Evolutionary conservation across 2,888 invertebrate genomes (phyloP).

Genomic region (Copidosoma aretas): DNA sequence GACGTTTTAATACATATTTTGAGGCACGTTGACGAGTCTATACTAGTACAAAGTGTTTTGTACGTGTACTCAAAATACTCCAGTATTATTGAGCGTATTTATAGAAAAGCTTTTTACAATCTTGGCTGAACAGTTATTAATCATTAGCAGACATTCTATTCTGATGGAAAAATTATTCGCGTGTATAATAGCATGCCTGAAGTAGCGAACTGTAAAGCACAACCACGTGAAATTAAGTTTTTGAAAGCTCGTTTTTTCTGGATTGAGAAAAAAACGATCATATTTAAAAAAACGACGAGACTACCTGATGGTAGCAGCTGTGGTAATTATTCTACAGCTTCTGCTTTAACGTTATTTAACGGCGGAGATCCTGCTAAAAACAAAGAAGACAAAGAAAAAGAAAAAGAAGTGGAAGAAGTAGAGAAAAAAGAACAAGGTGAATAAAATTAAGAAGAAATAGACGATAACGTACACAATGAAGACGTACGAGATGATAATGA

Average conservation of each 20-base stretch:
- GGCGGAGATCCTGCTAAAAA: constrained; percentile 33
- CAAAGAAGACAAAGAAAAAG: too few relatives aligned
- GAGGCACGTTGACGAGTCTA: neutral
- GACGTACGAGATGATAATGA: too few relatives aligned
- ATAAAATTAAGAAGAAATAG: too few relatives aligned
- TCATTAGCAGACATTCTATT: constrained; percentile 41
- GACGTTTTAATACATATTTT: neutral
- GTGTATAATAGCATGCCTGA: constrained; percentile 37
- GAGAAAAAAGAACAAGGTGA: too few relatives aligned
- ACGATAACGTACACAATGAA: too few relatives aligned
- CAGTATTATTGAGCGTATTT: too few relatives aligned
- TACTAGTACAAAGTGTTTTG: neutral
- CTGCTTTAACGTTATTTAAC: constrained; percentile 36
- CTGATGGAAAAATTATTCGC: constrained; percentile 30
- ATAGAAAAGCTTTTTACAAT: constrained; percentile 26
- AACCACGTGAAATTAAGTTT: constrained; percentile 23
- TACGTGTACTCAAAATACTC: neutral
- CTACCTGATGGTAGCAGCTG: constrained; percentile 39
- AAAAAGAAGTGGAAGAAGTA: too few relatives aligned
- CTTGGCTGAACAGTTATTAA: constrained; percentile 31
- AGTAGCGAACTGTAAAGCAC: constrained; percentile 4
- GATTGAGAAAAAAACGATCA: constrained; percentile 1
- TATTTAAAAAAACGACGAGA: constrained; percentile 21
- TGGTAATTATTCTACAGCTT: constrained; percentile 40
- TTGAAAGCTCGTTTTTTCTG: constrained; percentile 34